Evolutionary conservation across 2,113 vertebrate species (phyloP).

Genomic region (Pseudolaguvia tuberculata): DNA sequence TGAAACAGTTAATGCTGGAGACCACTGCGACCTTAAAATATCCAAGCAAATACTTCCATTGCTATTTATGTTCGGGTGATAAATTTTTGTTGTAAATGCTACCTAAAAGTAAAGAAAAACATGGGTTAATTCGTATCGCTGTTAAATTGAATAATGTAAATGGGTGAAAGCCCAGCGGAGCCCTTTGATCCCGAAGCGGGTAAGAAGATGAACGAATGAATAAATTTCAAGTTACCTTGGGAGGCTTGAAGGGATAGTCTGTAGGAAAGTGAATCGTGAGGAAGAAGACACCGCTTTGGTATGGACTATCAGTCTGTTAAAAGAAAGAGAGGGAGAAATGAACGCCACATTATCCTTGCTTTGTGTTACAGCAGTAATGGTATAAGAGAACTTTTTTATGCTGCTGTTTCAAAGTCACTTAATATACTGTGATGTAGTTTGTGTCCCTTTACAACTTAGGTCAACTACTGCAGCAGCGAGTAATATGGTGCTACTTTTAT

Average conservation of each 20-base stretch:
- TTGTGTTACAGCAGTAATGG: background rate
- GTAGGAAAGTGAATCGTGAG: conserved; percentile 56
- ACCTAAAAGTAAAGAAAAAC: conserved; percentile 34
- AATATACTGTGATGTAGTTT: too few relatives aligned
- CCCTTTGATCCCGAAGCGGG: too few relatives aligned
- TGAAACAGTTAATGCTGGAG: conserved; percentile 53
- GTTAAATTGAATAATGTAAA: too few relatives aligned
- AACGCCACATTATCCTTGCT: background rate
- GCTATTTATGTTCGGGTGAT: conserved; percentile 55
- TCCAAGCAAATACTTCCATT: conserved; percentile 56
- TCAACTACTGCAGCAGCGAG: too few relatives aligned
- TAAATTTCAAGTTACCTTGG: conserved; percentile 38
- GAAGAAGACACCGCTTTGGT: conserved; percentile 54
- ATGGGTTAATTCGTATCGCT: background rate
- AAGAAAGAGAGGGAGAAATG: background rate
- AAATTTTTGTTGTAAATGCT: conserved; percentile 54
- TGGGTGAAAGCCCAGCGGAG: too few relatives aligned
- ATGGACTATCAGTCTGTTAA: conserved; percentile 50
- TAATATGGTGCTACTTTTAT: too few relatives aligned
- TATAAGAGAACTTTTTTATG: too few relatives aligned
- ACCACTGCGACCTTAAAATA: conserved; percentile 55
- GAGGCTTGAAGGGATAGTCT: conserved; percentile 56
- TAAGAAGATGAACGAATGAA: too few relatives aligned
- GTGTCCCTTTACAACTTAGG: too few relatives aligned
- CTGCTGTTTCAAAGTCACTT: too few relatives aligned